These are phyloP conservation scores for Lamprotornis superbus DNA, from an alignment of 2,113 vertebrate species.

Conservation along the genomic window DNA sequence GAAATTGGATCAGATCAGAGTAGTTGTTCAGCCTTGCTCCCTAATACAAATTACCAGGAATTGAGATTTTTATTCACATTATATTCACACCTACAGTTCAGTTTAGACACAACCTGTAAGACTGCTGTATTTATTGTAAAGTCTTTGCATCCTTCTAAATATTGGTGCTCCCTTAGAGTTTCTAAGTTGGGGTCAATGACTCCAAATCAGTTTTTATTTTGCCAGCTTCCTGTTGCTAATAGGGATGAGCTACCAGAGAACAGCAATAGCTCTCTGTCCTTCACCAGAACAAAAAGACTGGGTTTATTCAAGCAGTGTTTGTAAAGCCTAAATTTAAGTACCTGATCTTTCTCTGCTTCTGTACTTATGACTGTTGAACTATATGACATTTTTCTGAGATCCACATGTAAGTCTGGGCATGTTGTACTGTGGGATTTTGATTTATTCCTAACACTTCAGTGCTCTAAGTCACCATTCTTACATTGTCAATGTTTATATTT, in stretches of 20 bases:
- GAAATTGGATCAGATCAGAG: background rate
- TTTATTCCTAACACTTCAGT: background rate
- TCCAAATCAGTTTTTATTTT: background rate
- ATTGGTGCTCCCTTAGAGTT: background rate
- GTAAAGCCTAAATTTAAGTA: background rate
- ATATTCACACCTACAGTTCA: background rate
- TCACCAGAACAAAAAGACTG: background rate
- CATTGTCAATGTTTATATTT: background rate
- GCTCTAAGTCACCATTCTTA: background rate
- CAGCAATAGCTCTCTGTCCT: background rate
- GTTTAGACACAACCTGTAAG: background rate
- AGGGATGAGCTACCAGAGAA: background rate
- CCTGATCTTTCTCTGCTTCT: background rate
- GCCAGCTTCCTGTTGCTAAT: background rate
- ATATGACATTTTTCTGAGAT: background rate
- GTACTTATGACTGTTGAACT: background rate
- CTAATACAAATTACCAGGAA: background rate
- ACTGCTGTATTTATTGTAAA: background rate
- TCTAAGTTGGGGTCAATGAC: background rate
- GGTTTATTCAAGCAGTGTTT: background rate
- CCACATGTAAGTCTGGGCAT: background rate
- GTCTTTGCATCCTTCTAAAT: background rate
- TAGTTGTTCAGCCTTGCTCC: background rate
- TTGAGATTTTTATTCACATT: background rate
- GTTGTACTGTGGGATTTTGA: background rate